A percentile compares a stretch with the other conserved stretches of the same genome.
Evolutionary conservation across 2,113 vertebrate genomes (phyloP).

Genomic region (Python bivittatus): DNA sequence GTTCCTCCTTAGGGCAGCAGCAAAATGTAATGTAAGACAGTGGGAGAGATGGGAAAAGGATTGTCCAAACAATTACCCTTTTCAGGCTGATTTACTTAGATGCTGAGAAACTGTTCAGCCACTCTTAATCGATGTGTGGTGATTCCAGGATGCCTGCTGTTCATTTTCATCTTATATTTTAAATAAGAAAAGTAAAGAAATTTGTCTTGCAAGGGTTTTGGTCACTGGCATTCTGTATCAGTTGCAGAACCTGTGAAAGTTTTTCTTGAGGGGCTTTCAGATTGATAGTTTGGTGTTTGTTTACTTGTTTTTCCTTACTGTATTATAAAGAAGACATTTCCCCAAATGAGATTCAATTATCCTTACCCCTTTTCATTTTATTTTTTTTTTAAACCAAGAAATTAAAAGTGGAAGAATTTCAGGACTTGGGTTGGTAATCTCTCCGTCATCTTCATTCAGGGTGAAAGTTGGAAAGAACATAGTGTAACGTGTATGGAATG

Average conservation of each 20-base stretch:
- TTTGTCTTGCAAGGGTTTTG: background rate
- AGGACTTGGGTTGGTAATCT: background rate
- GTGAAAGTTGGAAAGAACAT: background rate
- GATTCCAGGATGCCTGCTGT: background rate
- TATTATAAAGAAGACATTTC: background rate
- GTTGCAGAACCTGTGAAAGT: background rate
- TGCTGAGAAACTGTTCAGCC: slow-evolving; percentile 18
- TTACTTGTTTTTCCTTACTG: too few species aligned
- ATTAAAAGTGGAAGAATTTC: background rate
- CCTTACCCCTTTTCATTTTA: too few species aligned
- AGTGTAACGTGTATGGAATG: background rate
- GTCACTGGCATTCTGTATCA: background rate
- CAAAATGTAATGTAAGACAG: slow-evolving; percentile 20
- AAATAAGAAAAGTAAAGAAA: slow-evolving; percentile 18
- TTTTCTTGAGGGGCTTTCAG: background rate
- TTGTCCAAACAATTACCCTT: slow-evolving; percentile 5
- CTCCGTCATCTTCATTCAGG: background rate
- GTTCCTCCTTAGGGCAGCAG: background rate
- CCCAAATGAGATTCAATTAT: background rate
- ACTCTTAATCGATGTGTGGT: background rate
- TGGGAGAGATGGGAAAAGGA: background rate
- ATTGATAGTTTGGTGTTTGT: background rate
- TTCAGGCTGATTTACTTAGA: slow-evolving; percentile 33
- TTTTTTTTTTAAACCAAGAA: background rate
- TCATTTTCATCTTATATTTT: slow-evolving; percentile 14